These are phyloP conservation scores for Hypolimnas misippus DNA, from an alignment of 2,888 invertebrate species.

Conservation along the genomic window DNA sequence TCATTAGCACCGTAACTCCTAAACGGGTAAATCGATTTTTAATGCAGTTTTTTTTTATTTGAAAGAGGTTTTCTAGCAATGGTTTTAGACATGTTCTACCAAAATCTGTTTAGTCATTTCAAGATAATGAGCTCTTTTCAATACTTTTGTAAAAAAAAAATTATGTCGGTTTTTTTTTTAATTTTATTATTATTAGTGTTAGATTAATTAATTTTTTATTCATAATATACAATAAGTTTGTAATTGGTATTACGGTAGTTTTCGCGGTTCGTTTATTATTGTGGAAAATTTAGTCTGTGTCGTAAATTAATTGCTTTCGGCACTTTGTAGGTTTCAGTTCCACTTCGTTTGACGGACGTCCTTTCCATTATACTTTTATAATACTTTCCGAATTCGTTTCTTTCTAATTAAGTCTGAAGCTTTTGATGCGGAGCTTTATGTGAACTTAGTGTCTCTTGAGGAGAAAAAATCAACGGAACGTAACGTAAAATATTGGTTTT, in stretches of 20 bases:
- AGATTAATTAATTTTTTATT: not conserved
- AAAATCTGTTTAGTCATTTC: no score
- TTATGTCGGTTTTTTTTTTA: no score
- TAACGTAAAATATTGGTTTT: not conserved
- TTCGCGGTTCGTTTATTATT: conserved; percentile 2
- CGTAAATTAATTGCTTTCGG: conserved; percentile 17
- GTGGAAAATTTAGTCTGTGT: conserved; percentile 6
- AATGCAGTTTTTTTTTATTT: no score
- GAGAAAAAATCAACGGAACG: not conserved
- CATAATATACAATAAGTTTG: not conserved
- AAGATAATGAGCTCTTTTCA: no score
- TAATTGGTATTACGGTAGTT: not conserved
- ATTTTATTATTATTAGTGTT: no score
- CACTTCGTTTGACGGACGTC: conserved; percentile 12
- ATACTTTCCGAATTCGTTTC: conserved; percentile 14
- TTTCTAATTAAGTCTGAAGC: conserved; percentile 14
- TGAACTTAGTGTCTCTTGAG: not conserved
- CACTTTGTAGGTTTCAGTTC: conserved; percentile 10
- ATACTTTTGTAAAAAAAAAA: no score
- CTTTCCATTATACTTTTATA: conserved; percentile 16
- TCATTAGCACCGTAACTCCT: no score
- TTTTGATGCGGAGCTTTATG: conserved; percentile 4
- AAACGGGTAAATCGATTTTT: no score
- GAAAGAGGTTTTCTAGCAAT: no score
- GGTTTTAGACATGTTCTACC: no score